Conservation (phyloP, 2,113 vertebrate genomes). For the Myiopsitta monachus region DNA sequence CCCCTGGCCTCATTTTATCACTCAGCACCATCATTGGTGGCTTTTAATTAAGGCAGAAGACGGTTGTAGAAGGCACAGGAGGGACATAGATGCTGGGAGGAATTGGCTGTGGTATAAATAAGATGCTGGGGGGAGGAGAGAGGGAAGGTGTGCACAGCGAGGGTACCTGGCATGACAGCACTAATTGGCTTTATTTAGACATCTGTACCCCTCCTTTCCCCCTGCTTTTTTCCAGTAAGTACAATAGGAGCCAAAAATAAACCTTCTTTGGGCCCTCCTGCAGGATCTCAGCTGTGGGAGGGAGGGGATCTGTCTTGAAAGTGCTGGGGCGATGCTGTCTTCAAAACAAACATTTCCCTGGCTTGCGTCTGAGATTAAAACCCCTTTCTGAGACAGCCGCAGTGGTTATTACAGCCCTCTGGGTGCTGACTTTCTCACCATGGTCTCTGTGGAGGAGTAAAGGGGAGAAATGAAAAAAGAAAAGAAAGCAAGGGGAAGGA, state of each 20-base stretch:
- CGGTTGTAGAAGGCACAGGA: background rate
- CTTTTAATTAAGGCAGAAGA: constrained; percentile 47
- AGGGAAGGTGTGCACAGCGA: background rate
- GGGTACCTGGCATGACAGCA: background rate
- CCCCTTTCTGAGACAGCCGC: background rate
- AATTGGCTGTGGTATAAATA: background rate
- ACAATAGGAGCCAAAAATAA: background rate
- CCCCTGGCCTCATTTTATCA: background rate
- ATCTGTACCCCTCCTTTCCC: background rate
- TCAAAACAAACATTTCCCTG: background rate
- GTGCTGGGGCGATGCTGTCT: background rate
- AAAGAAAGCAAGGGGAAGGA: background rate
- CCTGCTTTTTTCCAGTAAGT: fast-evolving
- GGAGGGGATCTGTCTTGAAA: background rate
- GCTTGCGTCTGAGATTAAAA: background rate
- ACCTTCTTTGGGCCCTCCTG: background rate
- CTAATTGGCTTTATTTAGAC: background rate
- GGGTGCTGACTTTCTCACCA: background rate
- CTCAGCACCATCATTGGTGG: background rate
- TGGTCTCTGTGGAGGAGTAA: background rate
- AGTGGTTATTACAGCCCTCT: background rate
- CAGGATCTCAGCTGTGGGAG: background rate
- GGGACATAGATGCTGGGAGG: background rate
- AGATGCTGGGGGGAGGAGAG: background rate
- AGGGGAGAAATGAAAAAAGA: background rate